Evolutionary conservation across 2,113 vertebrate species (phyloP).

Genomic region (Nanorana parkeri): DNA sequence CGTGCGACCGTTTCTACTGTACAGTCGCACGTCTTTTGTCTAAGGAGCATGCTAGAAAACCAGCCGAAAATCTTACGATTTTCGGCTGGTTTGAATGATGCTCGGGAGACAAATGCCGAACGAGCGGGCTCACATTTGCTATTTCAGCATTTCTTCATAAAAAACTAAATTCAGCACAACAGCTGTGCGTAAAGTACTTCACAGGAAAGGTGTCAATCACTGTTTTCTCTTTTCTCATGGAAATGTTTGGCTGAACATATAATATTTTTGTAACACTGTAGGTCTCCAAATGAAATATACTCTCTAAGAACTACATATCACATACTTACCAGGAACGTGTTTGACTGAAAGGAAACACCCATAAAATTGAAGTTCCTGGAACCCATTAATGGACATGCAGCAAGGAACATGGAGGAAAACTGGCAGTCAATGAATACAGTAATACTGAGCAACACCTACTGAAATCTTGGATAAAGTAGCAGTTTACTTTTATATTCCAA

Average conservation of each 20-base stretch:
- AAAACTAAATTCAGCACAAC: not conserved
- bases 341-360: constrained; percentile 19
- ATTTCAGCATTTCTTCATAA: constrained; percentile 1
- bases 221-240: not conserved
- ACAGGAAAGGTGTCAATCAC: constrained; percentile 9
- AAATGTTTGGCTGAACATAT: constrained; percentile 4
- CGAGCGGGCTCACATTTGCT: too few species aligned
- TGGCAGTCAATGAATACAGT: not conserved
- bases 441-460: not conserved
- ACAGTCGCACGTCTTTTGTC: too few species aligned
- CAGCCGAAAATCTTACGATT: too few species aligned
- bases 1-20: too few species aligned
- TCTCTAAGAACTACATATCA: constrained; percentile 4
- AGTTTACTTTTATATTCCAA: constrained; percentile 5
- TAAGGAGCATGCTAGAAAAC: too few species aligned
- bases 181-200: constrained; percentile 2
- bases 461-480: not conserved
- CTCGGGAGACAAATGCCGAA: too few species aligned
- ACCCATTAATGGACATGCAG: not conserved
- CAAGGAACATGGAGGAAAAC: not conserved
- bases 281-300: constrained; percentile 40
- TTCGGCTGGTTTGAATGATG: too few species aligned
- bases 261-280: constrained; percentile 15
- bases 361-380: not conserved
- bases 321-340: constrained; percentile 7